Evolutionary conservation across 1,140 invertebrate genomes (phyloP).

Genomic region (Drosophila littoralis): DNA sequence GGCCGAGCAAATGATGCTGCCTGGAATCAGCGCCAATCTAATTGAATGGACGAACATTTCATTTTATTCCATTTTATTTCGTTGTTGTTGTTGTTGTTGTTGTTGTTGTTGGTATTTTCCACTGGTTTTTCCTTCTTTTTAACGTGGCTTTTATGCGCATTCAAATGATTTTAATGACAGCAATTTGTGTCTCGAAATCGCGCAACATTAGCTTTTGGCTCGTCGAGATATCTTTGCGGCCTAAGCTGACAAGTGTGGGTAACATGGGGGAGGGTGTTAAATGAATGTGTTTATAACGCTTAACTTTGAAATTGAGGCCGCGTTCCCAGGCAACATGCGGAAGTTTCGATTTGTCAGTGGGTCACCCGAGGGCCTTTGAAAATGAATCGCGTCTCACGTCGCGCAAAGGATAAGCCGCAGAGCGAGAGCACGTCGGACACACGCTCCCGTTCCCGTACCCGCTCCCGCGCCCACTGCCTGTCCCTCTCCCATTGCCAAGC

Average conservation of each 20-base stretch:
- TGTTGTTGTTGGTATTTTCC: conserved; percentile 26
- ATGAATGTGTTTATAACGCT: conserved; percentile 81
- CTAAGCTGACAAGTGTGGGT: neutral
- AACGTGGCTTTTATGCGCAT: conserved; percentile 69
- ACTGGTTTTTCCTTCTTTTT: conserved; percentile 8
- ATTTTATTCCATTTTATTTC: conserved; percentile 34
- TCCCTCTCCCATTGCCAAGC: neutral
- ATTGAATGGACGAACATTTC: conserved; percentile 53
- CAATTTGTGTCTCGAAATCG: conserved; percentile 81
- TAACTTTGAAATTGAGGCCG: conserved; percentile 76
- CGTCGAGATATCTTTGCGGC: conserved; percentile 32
- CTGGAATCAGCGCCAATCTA: conserved; percentile 42
- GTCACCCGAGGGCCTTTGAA: conserved; percentile 54
- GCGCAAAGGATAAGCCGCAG: conserved; percentile 31
- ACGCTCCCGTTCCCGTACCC: too few relatives aligned
- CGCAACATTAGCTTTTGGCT: conserved; percentile 73
- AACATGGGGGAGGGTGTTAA: conserved; percentile 35
- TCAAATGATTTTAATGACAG: conserved; percentile 82
- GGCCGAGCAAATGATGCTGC: conserved; percentile 23
- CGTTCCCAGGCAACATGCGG: conserved; percentile 60
- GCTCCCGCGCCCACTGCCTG: neutral
- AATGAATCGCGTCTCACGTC: conserved; percentile 50
- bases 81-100: conserved; percentile 22
- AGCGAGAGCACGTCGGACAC: too few relatives aligned
- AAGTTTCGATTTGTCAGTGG: conserved; percentile 79